A percentile compares a stretch with the other conserved stretches of the same genome.
phyloP scores from a whole-genome alignment of 2,888 invertebrate species.

The Drosophila anomelani region DNA sequence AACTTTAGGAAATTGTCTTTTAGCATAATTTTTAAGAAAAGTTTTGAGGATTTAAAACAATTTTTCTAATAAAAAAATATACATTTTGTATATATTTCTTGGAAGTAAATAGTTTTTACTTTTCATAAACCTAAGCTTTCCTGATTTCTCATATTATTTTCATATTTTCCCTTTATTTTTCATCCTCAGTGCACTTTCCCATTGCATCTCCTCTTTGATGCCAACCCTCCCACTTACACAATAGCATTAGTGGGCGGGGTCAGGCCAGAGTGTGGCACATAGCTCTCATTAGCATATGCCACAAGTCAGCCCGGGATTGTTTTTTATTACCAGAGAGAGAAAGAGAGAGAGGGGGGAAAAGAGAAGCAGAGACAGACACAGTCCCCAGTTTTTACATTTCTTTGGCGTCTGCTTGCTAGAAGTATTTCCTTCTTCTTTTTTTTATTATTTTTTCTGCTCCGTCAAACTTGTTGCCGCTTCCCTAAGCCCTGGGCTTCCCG shows the following conservation, averaged over 20 bases:
- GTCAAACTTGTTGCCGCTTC: constrained; percentile 26
- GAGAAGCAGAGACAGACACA: constrained; percentile 10
- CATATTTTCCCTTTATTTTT: background rate
- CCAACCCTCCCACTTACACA: constrained; percentile 25
- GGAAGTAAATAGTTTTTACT: too few relatives aligned
- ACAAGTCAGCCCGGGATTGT: constrained; percentile 62
- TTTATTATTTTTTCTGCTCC: constrained; percentile 5
- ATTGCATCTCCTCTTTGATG: constrained; percentile 1
- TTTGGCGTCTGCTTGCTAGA: constrained; percentile 15
- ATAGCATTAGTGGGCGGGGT: constrained; percentile 27
- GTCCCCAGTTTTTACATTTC: constrained; percentile 52
- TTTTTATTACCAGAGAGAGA: constrained; percentile 51
- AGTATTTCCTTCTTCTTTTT: background rate
- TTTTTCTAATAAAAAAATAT: too few relatives aligned
- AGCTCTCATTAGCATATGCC: constrained; percentile 78
- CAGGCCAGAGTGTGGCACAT: constrained; percentile 36
- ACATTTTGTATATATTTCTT: too few relatives aligned
- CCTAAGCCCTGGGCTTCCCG: background rate
- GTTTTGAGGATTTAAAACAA: too few relatives aligned
- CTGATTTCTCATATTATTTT: background rate
- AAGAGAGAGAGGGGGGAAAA: background rate
- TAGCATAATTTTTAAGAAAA: too few relatives aligned
- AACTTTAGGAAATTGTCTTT: background rate
- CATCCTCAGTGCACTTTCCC: background rate
- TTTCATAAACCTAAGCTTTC: background rate